These are phyloP conservation scores for Holotrichia oblita DNA, from an alignment of 1,140 invertebrate genomes.

Conservation along the genomic window DNA sequence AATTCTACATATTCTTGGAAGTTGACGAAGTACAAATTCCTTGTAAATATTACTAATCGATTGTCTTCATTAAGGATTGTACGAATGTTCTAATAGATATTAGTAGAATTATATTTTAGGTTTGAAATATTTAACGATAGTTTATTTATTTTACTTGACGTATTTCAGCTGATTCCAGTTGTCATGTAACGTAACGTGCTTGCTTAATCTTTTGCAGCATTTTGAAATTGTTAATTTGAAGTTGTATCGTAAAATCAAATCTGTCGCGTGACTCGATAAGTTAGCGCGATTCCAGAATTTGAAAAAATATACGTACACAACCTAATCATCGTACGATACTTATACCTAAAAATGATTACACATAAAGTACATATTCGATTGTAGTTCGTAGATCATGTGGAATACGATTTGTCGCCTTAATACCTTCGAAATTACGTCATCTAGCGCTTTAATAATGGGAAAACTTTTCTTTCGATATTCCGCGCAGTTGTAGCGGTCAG, in stretches of 20 bases:
- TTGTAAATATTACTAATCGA: no score
- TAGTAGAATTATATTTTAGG: no score
- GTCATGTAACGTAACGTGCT: no score
- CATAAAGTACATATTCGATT: background rate
- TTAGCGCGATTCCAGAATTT: background rate
- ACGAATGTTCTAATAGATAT: no score
- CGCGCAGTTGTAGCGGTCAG: background rate
- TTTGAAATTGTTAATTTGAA: background rate
- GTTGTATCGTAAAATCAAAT: background rate
- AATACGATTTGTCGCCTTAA: slow-evolving; percentile 17
- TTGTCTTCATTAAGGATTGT: no score
- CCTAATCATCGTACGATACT: background rate
- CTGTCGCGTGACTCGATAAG: slow-evolving; percentile 6
- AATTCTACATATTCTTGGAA: no score
- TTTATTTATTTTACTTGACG: no score
- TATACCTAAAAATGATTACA: background rate
- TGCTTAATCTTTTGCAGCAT: background rate
- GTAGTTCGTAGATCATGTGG: background rate
- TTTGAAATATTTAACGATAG: no score
- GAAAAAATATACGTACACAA: background rate
- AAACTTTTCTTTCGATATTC: slow-evolving; percentile 29
- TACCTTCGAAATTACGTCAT: slow-evolving; percentile 21
- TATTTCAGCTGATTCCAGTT: no score
- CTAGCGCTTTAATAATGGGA: slow-evolving; percentile 12
- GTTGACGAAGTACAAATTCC: no score